Evolutionary conservation across 2,797 vertebrate species (phyloP).

Genomic region (Nothura maculosa): DNA sequence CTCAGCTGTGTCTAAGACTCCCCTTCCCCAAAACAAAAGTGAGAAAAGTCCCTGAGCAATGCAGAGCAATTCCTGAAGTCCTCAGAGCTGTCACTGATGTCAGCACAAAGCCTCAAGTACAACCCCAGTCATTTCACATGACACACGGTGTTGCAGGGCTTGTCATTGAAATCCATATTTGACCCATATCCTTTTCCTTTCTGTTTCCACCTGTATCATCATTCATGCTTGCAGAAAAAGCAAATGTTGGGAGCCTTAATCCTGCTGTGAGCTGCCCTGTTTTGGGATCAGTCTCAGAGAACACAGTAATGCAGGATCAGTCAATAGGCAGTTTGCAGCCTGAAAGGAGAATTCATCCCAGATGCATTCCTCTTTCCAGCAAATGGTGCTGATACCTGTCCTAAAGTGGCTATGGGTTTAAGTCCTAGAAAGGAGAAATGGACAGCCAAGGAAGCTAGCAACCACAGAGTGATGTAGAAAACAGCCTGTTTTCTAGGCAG

Average conservation of each 20-base stretch:
- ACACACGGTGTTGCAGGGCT: background rate
- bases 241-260: background rate
- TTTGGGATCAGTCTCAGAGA: background rate
- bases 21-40: background rate
- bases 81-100: background rate
- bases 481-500: slow-evolving; percentile 25
- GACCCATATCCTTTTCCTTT: background rate
- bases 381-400: background rate
- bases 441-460: background rate
- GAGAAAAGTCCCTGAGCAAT: background rate
- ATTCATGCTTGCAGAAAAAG: background rate
- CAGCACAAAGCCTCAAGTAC: background rate
- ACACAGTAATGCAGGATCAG: background rate
- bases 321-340: background rate
- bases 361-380: background rate
- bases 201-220: background rate
- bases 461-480: slow-evolving; percentile 32
- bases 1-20: background rate
- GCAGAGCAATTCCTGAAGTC: slow-evolving; percentile 7
- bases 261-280: background rate
- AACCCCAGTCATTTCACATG: background rate
- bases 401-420: background rate
- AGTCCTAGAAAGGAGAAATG: slow-evolving; percentile 9
- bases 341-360: background rate
- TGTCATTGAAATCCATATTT: background rate